Evolutionary conservation across 37 sponge, comb jelly and placozoan species (phyloP), one percentile per base, ranked within the genome.

Genomic region (Halichondria panicea): DNA sequence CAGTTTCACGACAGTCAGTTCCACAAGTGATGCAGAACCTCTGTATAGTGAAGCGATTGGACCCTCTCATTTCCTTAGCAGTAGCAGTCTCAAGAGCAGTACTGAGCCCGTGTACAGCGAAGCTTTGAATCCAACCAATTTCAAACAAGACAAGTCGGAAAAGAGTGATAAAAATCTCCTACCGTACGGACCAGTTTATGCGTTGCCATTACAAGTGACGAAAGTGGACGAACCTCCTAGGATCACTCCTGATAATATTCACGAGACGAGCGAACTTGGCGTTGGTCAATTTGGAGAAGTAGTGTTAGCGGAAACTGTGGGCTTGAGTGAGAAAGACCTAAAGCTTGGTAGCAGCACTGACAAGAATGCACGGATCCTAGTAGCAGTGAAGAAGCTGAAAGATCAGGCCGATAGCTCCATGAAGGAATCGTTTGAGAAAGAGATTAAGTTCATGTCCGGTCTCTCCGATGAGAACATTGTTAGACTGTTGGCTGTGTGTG

Each of bases 281-380:
- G 52, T 83, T 25, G 92, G 92, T 1, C 84, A 92, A 60, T 92
- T 92, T 80, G 92, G 92, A 12, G 87, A 86, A 44, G 92, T 92
- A 39, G 56, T 92, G 27, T 81, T 92, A 5, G 89, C 89, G 18
- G 60, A 89, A 35, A 89, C 84, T 0, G 70, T 83, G 9, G 89
- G 80, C 0, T 36, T 83, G 32, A 83, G 75, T 41, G 52, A 55
- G n/a, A 73, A 43, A 38, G 89, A 88, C 50, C 67, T 86, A 28
- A 79, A 55, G 25, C 42, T 85, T 6, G n/a, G n/a, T n/a, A 66
- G 69, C 56, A 63, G 74, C 0, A 34, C 37, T 4, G 43, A 0
- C 9, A n/a, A 42, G 3, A 59, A 27, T 13, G 43, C 71, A 2
- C 33, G 58, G 21, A 66, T 87, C 19, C 56, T 53, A 36, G 92